Percentiles rank a stretch among this genome's conserved stretches.
Conservation (phyloP, 2,888 invertebrate species). For the Trichogramma dendrolimi region DNA sequence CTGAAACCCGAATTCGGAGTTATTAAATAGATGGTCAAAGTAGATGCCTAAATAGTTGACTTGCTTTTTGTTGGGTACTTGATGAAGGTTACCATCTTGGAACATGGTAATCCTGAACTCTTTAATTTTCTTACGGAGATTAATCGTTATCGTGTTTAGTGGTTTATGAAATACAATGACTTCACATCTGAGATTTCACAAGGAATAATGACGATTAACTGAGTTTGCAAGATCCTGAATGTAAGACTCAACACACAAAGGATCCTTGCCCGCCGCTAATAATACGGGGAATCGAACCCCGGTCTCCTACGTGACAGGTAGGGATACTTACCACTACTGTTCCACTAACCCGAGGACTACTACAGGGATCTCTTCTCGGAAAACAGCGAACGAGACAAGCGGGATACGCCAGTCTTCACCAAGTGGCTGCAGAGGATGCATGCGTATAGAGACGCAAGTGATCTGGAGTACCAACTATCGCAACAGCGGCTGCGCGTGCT, state of each 20-base stretch:
- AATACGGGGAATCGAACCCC: neutral
- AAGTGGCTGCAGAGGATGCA: neutral
- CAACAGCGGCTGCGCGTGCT: neutral
- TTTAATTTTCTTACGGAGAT: neutral
- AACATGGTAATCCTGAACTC: neutral
- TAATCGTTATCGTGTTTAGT: neutral
- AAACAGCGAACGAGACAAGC: neutral
- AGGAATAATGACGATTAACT: neutral
- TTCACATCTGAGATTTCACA: slow-evolving; percentile 16
- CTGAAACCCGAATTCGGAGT: too few relatives aligned
- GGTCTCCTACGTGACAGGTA: neutral
- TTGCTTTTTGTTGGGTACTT: slow-evolving; percentile 1
- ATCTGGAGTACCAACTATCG: neutral
- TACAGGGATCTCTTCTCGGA: too few relatives aligned
- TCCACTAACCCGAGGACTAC: too few relatives aligned
- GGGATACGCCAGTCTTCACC: neutral
- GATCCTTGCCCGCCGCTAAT: neutral
- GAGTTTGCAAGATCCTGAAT: neutral
- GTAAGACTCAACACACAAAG: neutral
- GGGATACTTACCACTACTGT: neutral
- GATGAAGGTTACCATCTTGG: neutral
- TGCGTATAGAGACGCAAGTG: neutral
- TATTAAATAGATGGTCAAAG: slow-evolving; percentile 17
- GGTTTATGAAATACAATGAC: slow-evolving; percentile 14
- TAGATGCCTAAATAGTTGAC: slow-evolving; percentile 27